phyloP scores from a whole-genome alignment of 2,797 vertebrate genomes.

The Siniperca scherzeri region DNA sequence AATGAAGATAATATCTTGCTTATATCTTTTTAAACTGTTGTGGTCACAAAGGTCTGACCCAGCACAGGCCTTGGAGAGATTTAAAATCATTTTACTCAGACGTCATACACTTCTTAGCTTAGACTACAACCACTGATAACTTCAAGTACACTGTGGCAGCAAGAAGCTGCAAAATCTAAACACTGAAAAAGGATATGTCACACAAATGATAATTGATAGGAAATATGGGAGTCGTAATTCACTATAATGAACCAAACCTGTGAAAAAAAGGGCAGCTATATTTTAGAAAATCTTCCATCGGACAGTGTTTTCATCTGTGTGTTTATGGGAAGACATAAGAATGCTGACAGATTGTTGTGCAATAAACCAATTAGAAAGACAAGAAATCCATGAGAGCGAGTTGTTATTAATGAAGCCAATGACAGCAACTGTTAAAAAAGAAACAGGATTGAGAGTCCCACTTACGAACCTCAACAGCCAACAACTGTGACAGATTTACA shows the following conservation, averaged over 20 bases:
- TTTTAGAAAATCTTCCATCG: conserved; percentile 15
- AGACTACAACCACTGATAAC: conserved; percentile 85
- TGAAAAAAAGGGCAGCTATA: conserved; percentile 4
- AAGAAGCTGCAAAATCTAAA: conserved; percentile 77
- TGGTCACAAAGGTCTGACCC: conserved; percentile 64
- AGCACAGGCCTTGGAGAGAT: conserved; percentile 80
- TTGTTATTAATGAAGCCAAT: conserved; percentile 34
- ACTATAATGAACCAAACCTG: conserved; percentile 53
- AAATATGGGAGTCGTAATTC: conserved; percentile 50
- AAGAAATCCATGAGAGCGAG: conserved; percentile 28
- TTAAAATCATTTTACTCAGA: conserved; percentile 79
- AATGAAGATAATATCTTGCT: conserved; percentile 49
- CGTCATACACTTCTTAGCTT: conserved; percentile 82
- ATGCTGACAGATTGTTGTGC: conserved; percentile 37
- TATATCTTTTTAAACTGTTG: conserved; percentile 47
- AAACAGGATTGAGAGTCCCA: conserved; percentile 28
- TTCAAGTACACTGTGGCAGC: conserved; percentile 79
- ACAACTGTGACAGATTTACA: conserved; percentile 31
- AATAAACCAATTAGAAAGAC: conserved; percentile 56
- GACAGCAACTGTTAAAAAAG: conserved; percentile 16
- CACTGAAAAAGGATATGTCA: conserved; percentile 75
- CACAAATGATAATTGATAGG: conserved; percentile 73
- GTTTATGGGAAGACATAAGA: conserved; percentile 54
- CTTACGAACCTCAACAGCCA: conserved; percentile 23
- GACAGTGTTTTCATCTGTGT: conserved; percentile 39